Percentiles rank a stretch among this genome's conserved stretches.
These are phyloP conservation scores for Chaetophractus vellerosus DNA, from an alignment of 2,797 vertebrate species.

Conservation along the genomic window DNA sequence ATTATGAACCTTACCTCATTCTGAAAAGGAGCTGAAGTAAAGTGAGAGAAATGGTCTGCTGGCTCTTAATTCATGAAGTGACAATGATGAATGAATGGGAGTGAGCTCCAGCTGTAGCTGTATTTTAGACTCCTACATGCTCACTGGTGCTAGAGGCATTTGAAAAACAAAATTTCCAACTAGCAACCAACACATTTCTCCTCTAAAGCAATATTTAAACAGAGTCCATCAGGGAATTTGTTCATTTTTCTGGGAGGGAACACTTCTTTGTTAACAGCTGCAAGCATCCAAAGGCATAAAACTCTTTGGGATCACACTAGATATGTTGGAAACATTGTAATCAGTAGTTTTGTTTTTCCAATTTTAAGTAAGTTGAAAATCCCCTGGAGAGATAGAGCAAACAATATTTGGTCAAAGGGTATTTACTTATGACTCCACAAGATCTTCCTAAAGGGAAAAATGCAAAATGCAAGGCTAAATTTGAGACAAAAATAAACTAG, in stretches of 20 bases:
- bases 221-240: neutral
- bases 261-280: neutral
- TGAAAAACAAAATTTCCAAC: slow-evolving; percentile 62
- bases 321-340: neutral
- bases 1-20: slow-evolving; percentile 63
- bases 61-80: slow-evolving; percentile 76
- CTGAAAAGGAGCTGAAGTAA: slow-evolving; percentile 33
- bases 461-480: neutral
- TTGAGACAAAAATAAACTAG: neutral
- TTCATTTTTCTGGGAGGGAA: neutral
- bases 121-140: slow-evolving; percentile 72
- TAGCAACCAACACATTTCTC: neutral
- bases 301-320: neutral
- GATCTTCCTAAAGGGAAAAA: neutral
- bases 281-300: neutral
- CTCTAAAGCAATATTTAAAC: neutral
- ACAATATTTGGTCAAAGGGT: neutral
- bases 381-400: neutral
- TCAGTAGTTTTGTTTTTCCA: slow-evolving; percentile 13
- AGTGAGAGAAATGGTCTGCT: slow-evolving; percentile 61
- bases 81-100: slow-evolving; percentile 83
- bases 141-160: slow-evolving; percentile 75
- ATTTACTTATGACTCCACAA: neutral
- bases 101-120: slow-evolving; percentile 71
- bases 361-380: slow-evolving; percentile 43